Evolutionary conservation across 2,113 vertebrate genomes (phyloP).

Genomic region (Cettia cetti): DNA sequence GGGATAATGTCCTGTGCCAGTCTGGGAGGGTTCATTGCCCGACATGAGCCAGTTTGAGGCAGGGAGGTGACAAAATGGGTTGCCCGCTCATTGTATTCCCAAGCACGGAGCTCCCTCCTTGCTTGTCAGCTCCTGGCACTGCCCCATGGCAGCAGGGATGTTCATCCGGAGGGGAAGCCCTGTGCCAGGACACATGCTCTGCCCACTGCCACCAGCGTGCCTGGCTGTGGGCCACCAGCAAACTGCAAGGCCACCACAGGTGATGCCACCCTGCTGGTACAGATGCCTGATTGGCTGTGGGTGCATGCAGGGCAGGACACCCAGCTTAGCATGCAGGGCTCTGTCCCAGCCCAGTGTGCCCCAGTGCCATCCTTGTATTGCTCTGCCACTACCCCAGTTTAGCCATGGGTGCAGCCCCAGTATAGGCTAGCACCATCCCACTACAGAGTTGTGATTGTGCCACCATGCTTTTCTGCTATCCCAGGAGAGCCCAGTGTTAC

Average conservation of each 20-base stretch:
- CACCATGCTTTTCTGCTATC: neutral
- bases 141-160: neutral
- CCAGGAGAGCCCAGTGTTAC: neutral
- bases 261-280: neutral
- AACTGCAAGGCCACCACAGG: neutral
- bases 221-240: neutral
- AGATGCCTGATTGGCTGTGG: accelerated
- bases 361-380: neutral
- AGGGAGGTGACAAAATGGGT: neutral
- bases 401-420: neutral
- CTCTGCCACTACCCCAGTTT: neutral
- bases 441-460: accelerated
- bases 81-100: neutral
- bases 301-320: neutral
- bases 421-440: neutral
- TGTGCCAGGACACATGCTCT: neutral
- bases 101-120: neutral
- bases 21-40: neutral
- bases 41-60: neutral
- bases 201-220: neutral
- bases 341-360: neutral
- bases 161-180: constrained; percentile 20
- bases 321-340: neutral
- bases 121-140: constrained; percentile 24
- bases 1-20: neutral